These are phyloP conservation scores for Peribatodes rhomboidaria DNA, from an alignment of 2,888 invertebrate species.

Conservation along the genomic window DNA sequence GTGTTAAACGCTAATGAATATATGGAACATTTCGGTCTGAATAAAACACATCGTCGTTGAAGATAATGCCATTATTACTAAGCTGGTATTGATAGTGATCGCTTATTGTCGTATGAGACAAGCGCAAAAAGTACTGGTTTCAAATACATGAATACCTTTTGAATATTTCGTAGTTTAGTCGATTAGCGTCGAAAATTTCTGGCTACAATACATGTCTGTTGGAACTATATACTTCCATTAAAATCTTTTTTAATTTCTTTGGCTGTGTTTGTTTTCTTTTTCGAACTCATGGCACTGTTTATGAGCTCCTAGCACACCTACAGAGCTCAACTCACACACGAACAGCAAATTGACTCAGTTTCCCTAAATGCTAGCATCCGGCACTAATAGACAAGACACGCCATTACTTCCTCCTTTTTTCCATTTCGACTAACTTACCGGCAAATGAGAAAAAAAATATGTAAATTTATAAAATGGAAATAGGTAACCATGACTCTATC, in stretches of 20 bases:
- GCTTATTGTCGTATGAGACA: background rate
- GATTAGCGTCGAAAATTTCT: background rate
- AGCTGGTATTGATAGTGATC: background rate
- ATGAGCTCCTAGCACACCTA: too few relatives aligned
- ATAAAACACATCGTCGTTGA: slow-evolving; percentile 11
- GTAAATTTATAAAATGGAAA: too few relatives aligned
- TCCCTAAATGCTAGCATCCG: too few relatives aligned
- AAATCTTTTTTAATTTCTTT: background rate
- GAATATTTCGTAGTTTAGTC: background rate
- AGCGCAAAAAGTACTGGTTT: background rate
- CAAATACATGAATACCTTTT: background rate
- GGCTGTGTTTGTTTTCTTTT: background rate
- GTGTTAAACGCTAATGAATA: slow-evolving; percentile 27
- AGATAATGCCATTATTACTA: slow-evolving; percentile 1
- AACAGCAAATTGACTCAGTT: too few relatives aligned
- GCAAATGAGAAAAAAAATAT: too few relatives aligned
- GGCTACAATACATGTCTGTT: background rate
- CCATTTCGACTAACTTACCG: too few relatives aligned
- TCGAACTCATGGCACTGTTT: too few relatives aligned
- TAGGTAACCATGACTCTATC: too few relatives aligned
- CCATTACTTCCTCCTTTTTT: too few relatives aligned
- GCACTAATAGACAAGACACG: too few relatives aligned
- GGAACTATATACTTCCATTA: background rate
- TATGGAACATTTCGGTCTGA: slow-evolving; percentile 20
- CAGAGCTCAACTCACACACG: too few relatives aligned